A percentile compares a stretch with the other conserved stretches of the same genome.
These are phyloP conservation scores for Apodemia zela DNA, from an alignment of 2,888 invertebrate species.

Conservation along the genomic window DNA sequence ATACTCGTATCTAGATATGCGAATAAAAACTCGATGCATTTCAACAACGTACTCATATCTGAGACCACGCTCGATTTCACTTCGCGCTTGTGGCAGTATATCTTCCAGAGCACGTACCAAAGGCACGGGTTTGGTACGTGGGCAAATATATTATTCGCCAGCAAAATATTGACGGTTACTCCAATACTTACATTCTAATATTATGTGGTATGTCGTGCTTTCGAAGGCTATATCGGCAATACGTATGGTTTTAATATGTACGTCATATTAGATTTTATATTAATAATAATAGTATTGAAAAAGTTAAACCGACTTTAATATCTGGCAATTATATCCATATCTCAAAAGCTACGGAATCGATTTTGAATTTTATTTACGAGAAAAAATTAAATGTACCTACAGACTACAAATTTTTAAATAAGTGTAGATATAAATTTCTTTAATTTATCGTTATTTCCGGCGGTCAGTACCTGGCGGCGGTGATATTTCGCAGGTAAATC, in stretches of 20 bases:
- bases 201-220: neutral
- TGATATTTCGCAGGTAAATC: too few species aligned
- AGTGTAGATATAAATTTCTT: too few species aligned
- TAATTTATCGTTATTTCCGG: too few species aligned
- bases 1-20: neutral
- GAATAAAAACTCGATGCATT: constrained; percentile 7
- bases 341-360: too few species aligned
- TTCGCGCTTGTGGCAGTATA: constrained; percentile 6
- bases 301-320: too few species aligned
- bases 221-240: neutral
- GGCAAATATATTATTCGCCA: constrained; percentile 14
- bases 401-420: too few species aligned
- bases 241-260: neutral
- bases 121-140: constrained; percentile 12
- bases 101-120: constrained; percentile 4
- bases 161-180: constrained; percentile 10
- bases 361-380: too few species aligned
- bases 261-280: neutral
- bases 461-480: too few species aligned
- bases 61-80: constrained; percentile 13
- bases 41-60: constrained; percentile 10
- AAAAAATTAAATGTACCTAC: too few species aligned
- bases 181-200: constrained; percentile 1
- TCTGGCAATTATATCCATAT: too few species aligned
- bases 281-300: too few species aligned